phyloP scores from a whole-genome alignment of 2,113 vertebrate species.

The Condylura cristata region DNA sequence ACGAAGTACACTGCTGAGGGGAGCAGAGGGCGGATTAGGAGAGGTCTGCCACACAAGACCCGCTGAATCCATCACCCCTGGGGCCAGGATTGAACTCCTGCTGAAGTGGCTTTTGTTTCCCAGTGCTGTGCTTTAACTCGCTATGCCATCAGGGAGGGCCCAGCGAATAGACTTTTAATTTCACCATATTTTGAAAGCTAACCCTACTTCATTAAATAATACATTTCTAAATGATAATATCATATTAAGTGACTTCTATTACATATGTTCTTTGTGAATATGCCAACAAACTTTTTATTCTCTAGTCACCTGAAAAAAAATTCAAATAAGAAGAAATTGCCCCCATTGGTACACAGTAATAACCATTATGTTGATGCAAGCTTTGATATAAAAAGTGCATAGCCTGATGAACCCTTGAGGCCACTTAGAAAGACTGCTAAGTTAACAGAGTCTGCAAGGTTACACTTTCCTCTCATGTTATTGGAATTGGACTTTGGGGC shows the following conservation, averaged over 20 bases:
- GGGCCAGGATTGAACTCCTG: too few relatives aligned
- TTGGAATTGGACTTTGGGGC: conserved; percentile 47
- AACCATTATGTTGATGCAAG: conserved; percentile 53
- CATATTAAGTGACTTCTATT: not conserved
- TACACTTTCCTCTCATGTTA: conserved; percentile 28
- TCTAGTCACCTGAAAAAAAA: conserved; percentile 49
- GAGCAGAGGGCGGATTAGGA: too few relatives aligned
- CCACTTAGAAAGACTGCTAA: conserved; percentile 57
- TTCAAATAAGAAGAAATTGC: conserved; percentile 65
- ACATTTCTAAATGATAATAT: not conserved
- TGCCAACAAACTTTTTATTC: conserved; percentile 44
- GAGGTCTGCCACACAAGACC: too few relatives aligned
- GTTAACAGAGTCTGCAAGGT: conserved; percentile 50
- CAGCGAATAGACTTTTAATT: not conserved
- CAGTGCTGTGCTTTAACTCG: too few relatives aligned
- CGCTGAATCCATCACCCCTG: too few relatives aligned
- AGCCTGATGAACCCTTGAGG: not conserved
- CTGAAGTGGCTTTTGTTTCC: too few relatives aligned
- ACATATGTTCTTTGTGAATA: not conserved
- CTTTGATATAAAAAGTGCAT: conserved; percentile 61
- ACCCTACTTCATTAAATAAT: conserved; percentile 20
- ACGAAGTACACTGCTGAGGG: too few relatives aligned
- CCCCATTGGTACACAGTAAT: conserved; percentile 54
- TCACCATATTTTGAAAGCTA: not conserved
- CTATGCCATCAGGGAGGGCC: too few relatives aligned